Base-by-base conservation (phyloP, 2,888 invertebrate genomes). In the Lithodes maja region DNA sequence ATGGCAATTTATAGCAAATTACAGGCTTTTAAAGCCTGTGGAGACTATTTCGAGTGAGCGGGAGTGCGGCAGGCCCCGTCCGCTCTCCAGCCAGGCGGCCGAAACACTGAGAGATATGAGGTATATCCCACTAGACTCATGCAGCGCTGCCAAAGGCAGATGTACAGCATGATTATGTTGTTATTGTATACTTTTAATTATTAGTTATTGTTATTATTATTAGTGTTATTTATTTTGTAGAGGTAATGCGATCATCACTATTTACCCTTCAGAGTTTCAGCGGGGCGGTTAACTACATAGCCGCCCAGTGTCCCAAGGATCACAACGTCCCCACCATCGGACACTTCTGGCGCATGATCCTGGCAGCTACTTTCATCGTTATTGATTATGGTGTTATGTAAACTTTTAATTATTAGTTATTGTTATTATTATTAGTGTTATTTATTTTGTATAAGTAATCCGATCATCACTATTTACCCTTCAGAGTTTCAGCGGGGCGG, bases 331-430 rank as follows among this genome's bases (percentile, higher is more conserved):
- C 49, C 78, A 90, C 90, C 81, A 86, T 86, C 50, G 83, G 74
- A 9, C 86, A 86, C 84, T 90, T 90, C 78, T 90, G 86, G 83
- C 50, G 90, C 52, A 90, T 90, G 90, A 69, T 86, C 17, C 12
- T 83, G 33, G 90, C 33, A 33, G 33, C 68, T 1, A 61, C 5
- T 17, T 9, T 55, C 3, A 15, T 9, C 54, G 3, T 71, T 12
- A 50, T 69, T 15, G 3, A 50, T 52, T 78, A 33, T 68, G 68
- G 3, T 1, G 49, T 12, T 3, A 74, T 15, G 74, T 74, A 74
- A 5, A n/a, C 2, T 74, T 15, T 74, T n/a, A 74, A 74, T 5
- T 1, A 74, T 74, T 74, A 68, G 15, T 68, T 15, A 68, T 68
- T 15, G 15, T 68, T 15, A 68, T 68, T 15, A 74, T 74, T 1